Percentiles rank a stretch among this genome's conserved stretches.
Conservation (phyloP, 1,140 invertebrate species). For the Dreissena rostriformis region DNA sequence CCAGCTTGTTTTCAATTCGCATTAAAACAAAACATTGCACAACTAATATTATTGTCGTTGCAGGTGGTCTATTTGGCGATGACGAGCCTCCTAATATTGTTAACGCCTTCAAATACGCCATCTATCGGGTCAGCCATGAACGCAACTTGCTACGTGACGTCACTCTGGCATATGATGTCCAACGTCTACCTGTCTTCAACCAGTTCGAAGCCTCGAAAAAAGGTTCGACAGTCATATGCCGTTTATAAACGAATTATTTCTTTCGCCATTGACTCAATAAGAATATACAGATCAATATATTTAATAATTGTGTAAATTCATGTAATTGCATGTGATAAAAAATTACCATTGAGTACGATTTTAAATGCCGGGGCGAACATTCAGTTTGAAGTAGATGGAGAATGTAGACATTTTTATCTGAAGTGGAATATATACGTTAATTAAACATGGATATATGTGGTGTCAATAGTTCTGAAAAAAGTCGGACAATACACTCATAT, state of each 20-base stretch:
- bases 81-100: conserved; percentile 31
- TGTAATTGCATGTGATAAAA: background rate
- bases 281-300: background rate
- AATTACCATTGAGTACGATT: too few species aligned
- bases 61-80: conserved; percentile 52
- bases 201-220: conserved; percentile 52
- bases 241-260: background rate
- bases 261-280: background rate
- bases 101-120: conserved; percentile 53
- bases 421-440: too few species aligned
- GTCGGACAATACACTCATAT: too few species aligned
- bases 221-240: conserved; percentile 11
- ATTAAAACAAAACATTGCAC: too few species aligned
- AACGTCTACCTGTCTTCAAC: conserved; percentile 40
- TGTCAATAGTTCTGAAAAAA: too few species aligned
- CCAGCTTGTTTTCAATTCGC: too few species aligned
- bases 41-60: background rate
- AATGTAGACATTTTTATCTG: too few species aligned
- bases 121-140: conserved; percentile 47
- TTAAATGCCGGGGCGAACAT: too few species aligned
- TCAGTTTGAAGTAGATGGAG: too few species aligned
- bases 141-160: conserved; percentile 28
- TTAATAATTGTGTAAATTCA: background rate
- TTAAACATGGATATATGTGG: too few species aligned
- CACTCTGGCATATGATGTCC: conserved; percentile 29